A percentile compares a stretch with the other conserved stretches of the same genome.
phyloP scores from a whole-genome alignment of 2,797 vertebrate species.

The Remorina albescens region DNA sequence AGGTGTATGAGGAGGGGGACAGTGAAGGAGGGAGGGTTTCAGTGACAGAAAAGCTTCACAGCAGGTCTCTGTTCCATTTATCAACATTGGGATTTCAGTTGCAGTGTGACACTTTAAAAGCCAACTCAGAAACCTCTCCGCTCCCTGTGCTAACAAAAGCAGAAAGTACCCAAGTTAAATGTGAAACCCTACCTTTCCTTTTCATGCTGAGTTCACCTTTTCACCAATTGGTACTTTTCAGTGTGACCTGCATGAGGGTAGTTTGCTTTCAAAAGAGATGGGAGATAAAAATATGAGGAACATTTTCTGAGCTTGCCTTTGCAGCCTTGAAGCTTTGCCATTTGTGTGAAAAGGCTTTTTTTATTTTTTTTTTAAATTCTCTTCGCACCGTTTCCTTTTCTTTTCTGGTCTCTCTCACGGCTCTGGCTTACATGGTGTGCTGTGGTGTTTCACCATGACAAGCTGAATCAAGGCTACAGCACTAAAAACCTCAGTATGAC shows the following conservation, averaged over 20 bases:
- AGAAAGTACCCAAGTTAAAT: constrained; percentile 50
- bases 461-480: constrained; percentile 47
- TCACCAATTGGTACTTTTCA: constrained; percentile 47
- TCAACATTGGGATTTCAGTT: constrained; percentile 72
- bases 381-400: constrained; percentile 35
- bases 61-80: constrained; percentile 70
- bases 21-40: not conserved
- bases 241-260: constrained; percentile 41
- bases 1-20: constrained; percentile 37
- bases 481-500: constrained; percentile 51
- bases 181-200: constrained; percentile 53
- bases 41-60: constrained; percentile 68
- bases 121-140: constrained; percentile 52
- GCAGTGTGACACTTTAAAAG: constrained; percentile 66
- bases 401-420: not conserved
- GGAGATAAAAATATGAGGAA: constrained; percentile 59
- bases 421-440: constrained; percentile 25
- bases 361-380: constrained; percentile 42
- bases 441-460: constrained; percentile 32
- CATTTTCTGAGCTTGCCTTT: constrained; percentile 33
- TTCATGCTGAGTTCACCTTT: constrained; percentile 67
- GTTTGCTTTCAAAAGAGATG: constrained; percentile 56
- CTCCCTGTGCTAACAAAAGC: constrained; percentile 57
- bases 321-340: constrained; percentile 46
- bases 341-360: constrained; percentile 54